Base-by-base conservation (phyloP, 2,797 vertebrate species). In the Mormyrus hasselquistii region DNA sequence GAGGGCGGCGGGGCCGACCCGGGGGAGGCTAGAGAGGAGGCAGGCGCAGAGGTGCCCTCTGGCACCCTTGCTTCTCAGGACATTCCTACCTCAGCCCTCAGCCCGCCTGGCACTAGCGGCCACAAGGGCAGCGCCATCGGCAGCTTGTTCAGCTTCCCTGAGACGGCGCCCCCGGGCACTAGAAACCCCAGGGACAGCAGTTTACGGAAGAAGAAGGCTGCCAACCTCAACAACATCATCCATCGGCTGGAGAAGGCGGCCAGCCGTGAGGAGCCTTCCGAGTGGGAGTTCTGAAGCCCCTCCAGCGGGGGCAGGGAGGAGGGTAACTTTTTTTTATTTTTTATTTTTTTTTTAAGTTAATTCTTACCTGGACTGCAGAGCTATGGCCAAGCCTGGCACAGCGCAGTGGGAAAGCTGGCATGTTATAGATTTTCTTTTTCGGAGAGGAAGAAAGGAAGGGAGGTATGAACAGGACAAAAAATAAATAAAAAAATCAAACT, bases 141-240 rank as follows among this genome's bases (percentile, higher is more conserved):
- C 93, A 95, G 97, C 93, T 95, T 98, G 91, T 98, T 99, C 89
- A 95, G 96, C 94, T 97, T 99, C 92, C 97, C 98, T 0, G 96
- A 93, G 95, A 96, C 94, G 0, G 94, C 92, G 19, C 88, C 91
- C 0, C 19, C 90, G 5, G 93, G 95, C 91, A 94, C 96, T 94
- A 96, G 96, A 95, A 98, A 97, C 96, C 97, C 97, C 87, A 97
- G 97, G 92, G 98, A 99, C 97, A 99, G 97, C 97, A 98, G 96
- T 93, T 93, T 99, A 96, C 96, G 98, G 92, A 98, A 97, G 96
- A 99, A 98, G 97, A 99, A 99, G 95, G 98, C 98, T 47, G 99
- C 99, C 90, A 99, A 99, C 96, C 97, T 99, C 95, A 99, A 99
- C 97, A 99, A 97, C 97, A 99, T 99, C 95, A 99, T 99, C 95